Base-by-base conservation (phyloP, 2,888 invertebrate genomes). In the Cabera pusaria region DNA sequence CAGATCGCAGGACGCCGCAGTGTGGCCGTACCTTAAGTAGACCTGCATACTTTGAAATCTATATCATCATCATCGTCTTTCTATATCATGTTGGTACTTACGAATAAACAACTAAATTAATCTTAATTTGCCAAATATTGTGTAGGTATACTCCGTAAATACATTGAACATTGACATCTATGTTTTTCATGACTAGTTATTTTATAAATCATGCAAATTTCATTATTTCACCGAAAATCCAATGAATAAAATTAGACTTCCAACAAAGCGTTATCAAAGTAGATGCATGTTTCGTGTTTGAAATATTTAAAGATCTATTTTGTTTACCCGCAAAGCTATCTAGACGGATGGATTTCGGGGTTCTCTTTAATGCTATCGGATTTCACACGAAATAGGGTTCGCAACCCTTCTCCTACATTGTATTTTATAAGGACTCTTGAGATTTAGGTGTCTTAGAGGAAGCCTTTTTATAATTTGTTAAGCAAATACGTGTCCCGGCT, bases 281-380 rank as follows among this genome's bases (percentile, higher is more conserved):
- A 21, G 5, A 28, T 7, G 20, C 17, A 26, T 16, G 16, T 26
- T 26, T 9, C 8, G 2, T n/a, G 6, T 10, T 2, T 6, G 10
- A 22, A 6, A 22, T 20, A 17, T 17, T 10, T 17, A 22, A 36
- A n/a, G n/a, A 12, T 11, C n/a, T 9, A 36, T 24, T 36, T 36
- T 18, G 24, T 22, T 23, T 23, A 0, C 6, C 16, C 29, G 5
- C 9, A 29, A 4, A 12, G 23, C 14, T 35, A 28, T 37, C 23
- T 20, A 25, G 23, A 20, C 24, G 16, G 31, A 38, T 26, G 32
- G 21, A 32, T 38, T 32, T 32, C 25, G 9, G 12, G 17, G 12
- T 5, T 19, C 25, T 16, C 6, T 23, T 16, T 38, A 26, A 32
- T 18, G 25, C 38, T 9, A 32, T 25, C 31, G 9, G 38, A 32